A percentile compares a stretch with the other conserved stretches of the same genome.
Conservation (phyloP, 2,113 vertebrate genomes). For the Mohoua ochrocephala region DNA sequence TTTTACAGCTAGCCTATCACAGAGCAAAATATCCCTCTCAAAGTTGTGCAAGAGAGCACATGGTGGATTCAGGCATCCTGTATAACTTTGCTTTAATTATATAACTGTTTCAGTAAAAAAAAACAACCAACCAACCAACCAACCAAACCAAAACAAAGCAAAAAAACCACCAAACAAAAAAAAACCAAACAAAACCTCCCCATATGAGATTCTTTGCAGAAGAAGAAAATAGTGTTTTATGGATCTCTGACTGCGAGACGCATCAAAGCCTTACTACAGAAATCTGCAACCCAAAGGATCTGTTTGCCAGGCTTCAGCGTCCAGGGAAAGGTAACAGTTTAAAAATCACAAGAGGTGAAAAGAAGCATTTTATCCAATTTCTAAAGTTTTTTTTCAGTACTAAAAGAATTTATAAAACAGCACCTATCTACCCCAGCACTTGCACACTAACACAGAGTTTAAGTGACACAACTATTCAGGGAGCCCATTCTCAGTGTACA, state of each 20-base stretch:
- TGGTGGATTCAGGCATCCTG: background rate
- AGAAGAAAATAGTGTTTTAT: background rate
- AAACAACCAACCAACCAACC: background rate
- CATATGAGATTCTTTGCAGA: background rate
- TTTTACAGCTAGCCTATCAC: background rate
- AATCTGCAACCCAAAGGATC: background rate
- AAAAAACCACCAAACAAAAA: background rate
- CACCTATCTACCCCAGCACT: background rate
- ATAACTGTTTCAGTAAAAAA: background rate
- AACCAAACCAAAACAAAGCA: background rate
- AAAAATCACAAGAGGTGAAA: background rate
- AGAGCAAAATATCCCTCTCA: background rate
- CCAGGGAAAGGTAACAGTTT: background rate
- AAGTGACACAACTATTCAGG: background rate
- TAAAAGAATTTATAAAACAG: background rate
- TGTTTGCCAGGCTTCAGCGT: background rate
- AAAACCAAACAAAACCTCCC: background rate
- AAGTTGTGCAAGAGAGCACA: background rate
- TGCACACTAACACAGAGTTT: accelerated
- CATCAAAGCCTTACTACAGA: background rate
- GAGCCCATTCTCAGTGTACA: background rate
- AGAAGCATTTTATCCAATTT: background rate
- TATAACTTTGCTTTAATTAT: background rate
- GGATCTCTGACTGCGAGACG: background rate
- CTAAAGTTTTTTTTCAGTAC: background rate